Percentiles rank a stretch among this genome's conserved stretches.
phyloP scores from a whole-genome alignment of 2,113 vertebrate genomes.

The Muntiacus reevesi region DNA sequence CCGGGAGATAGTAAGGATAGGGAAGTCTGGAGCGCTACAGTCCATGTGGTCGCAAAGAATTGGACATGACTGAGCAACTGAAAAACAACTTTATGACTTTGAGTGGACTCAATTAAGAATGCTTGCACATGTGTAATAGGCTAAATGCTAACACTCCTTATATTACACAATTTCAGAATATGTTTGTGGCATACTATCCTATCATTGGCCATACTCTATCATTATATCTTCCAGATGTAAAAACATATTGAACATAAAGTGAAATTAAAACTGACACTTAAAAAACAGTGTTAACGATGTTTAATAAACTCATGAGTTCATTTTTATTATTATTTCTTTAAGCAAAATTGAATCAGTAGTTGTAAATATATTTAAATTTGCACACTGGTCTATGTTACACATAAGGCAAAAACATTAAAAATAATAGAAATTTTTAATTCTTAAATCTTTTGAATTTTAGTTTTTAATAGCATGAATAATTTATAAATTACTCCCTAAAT shows the following conservation, averaged over 20 bases:
- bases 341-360: neutral
- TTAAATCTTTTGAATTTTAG: neutral
- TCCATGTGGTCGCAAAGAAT: neutral
- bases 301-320: neutral
- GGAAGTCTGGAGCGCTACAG: neutral
- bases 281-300: neutral
- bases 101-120: neutral
- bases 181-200: neutral
- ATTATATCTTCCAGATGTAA: neutral
- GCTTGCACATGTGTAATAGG: neutral
- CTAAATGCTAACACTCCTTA: neutral
- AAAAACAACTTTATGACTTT: neutral
- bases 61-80: neutral
- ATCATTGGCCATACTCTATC: neutral
- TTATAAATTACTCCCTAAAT: neutral
- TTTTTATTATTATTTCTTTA: neutral
- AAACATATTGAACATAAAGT: neutral
- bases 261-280: neutral
- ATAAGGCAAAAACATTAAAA: neutral
- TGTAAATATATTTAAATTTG: slow-evolving; percentile 10
- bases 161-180: neutral
- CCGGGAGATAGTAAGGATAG: neutral
- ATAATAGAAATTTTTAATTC: neutral
- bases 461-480: neutral
- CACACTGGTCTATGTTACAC: neutral